Base-by-base conservation (phyloP, 1,140 invertebrate species). In the Atta cephalotes region DNA sequence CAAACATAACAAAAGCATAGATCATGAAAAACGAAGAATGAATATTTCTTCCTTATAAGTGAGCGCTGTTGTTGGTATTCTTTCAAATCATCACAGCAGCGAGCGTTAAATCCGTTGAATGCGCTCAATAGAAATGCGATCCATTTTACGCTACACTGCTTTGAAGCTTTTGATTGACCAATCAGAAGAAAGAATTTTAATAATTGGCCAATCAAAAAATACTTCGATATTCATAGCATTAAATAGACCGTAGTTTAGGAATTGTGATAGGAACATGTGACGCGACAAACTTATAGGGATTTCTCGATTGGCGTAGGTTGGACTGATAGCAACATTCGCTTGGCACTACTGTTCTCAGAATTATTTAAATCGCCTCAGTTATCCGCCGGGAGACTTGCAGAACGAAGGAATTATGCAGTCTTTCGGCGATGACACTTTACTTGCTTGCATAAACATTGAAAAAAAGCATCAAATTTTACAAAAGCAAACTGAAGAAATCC, bases 341-440 rank as follows among this genome's bases (percentile, higher is more conserved):
- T 10, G 18, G 2, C 31, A 35, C 5, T 35, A 62, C 4, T 14
- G 66, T 16, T 53, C 14, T 39, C 45, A 12, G 4, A 62, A 25
- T 14, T 28, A 76, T 84, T 84, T 76, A 84, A 84, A 81, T 76
- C 28, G 18, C 25, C 70, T 49, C 56, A 5, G 53, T 82, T 25
- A 21, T 39, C 18, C 56, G 68, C 18, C 60, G 18, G 5, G 12
- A 58, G 18, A 31, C 25, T 60, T 2, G 51, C 9, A 18, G 18
- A 16, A 6, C 1, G 7, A 21, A 16, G 10, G 35, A 35, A 31
- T 25, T 68, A 90, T 93, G 62, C 82, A 86, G 51, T 87, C 89
- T 25, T 88, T 93, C 21, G 91, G 91, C 21, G 87, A 93, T 62
- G 68, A 81, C 25, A 92, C 91, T 1, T 31, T 93, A 9, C 66